A percentile compares a stretch with the other conserved stretches of the same genome.
Conservation (phyloP, 1,140 invertebrate genomes). For the Pectinophora gossypiella region DNA sequence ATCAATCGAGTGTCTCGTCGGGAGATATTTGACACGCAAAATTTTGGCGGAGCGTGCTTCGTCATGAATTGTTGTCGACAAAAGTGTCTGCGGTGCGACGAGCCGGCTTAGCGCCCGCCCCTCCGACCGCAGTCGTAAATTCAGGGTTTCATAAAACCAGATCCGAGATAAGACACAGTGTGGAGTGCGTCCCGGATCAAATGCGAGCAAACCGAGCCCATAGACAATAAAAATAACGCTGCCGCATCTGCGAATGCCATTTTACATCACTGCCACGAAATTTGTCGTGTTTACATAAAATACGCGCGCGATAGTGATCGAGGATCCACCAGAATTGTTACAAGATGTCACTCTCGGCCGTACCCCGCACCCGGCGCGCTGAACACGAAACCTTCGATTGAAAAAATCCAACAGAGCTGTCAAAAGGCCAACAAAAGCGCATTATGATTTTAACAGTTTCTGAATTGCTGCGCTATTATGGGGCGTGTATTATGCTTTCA, state of each 20-base stretch:
- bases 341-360: conserved; percentile 46
- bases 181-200: conserved; percentile 62
- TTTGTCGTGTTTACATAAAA: conserved; percentile 73
- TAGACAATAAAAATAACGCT: conserved; percentile 71
- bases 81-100: conserved; percentile 65
- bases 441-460: conserved; percentile 73
- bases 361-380: conserved; percentile 9
- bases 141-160: conserved; percentile 75
- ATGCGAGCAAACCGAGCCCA: conserved; percentile 48
- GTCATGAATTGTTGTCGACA: conserved; percentile 66
- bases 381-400: conserved; percentile 38
- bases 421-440: conserved; percentile 62
- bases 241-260: conserved; percentile 59
- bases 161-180: conserved; percentile 74
- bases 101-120: conserved; percentile 60
- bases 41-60: conserved; percentile 60
- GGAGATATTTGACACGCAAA: conserved; percentile 56
- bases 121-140: conserved; percentile 71
- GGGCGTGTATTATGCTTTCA: conserved; percentile 70
- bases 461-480: conserved; percentile 67
- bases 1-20: conserved; percentile 37
- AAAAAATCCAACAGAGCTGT: conserved; percentile 58
- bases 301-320: conserved; percentile 62
- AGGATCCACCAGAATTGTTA: conserved; percentile 50
- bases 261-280: conserved; percentile 50